Conservation (phyloP, 2,797 vertebrate species). For the Psittacula echo region DNA sequence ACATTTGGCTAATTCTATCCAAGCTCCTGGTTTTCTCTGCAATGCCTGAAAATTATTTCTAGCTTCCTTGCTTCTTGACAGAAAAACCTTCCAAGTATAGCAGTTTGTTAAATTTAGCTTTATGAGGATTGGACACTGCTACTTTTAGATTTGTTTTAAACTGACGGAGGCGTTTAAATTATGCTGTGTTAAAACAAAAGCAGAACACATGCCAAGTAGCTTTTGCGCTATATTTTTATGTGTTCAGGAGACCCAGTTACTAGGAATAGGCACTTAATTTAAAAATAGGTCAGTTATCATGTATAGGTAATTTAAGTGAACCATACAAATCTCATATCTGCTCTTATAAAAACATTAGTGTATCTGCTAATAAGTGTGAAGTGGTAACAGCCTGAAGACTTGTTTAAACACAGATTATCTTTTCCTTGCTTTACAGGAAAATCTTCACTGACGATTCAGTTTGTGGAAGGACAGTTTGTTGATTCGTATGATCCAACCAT, state of each 20-base stretch:
- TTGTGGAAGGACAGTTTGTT: conserved; percentile 99
- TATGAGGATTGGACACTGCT: neutral
- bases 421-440: conserved; percentile 85
- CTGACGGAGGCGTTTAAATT: neutral
- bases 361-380: neutral
- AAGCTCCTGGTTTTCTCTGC: neutral
- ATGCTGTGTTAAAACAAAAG: conserved; percentile 23
- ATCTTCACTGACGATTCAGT: conserved; percentile 98
- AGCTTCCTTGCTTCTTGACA: neutral
- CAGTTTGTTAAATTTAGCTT: conserved; percentile 18
- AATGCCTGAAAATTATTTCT: neutral
- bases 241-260: conserved; percentile 33
- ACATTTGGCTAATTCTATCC: neutral
- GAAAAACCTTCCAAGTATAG: neutral
- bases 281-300: conserved; percentile 25
- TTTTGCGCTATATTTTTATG: neutral
- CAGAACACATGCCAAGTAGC: neutral
- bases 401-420: neutral
- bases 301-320: neutral
- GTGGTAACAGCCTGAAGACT: neutral
- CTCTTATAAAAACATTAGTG: neutral
- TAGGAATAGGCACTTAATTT: conserved; percentile 24
- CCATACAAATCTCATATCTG: neutral
- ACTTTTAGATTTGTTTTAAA: conserved; percentile 19
- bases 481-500: conserved; percentile 99